Conservation (phyloP, 2,113 vertebrate genomes). For the Loxodonta africana region DNA sequence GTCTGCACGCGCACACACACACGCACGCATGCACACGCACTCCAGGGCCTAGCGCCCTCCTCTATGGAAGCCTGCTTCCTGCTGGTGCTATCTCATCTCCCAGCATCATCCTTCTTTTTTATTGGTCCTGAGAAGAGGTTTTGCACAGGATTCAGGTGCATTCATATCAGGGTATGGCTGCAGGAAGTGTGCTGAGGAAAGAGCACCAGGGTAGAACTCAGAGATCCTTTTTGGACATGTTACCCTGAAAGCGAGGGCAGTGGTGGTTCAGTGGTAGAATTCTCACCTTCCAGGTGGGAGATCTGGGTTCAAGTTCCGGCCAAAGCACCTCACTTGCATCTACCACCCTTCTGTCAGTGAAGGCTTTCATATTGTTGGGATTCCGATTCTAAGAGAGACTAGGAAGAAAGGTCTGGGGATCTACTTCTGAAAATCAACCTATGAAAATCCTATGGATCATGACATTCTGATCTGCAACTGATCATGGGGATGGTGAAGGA, state of each 20-base stretch:
- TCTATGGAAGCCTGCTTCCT: background rate
- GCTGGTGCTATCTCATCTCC: background rate
- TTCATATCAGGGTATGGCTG: fast-evolving
- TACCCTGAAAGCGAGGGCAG: background rate
- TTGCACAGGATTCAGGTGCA: background rate
- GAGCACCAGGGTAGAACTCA: background rate
- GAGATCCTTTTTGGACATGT: no score
- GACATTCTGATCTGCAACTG: background rate
- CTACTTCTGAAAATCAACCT: background rate
- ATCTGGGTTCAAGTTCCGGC: background rate
- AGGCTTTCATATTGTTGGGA: background rate
- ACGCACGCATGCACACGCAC: background rate
- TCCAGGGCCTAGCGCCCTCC: no score
- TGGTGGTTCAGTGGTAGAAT: background rate
- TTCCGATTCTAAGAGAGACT: background rate
- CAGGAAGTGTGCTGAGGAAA: background rate
- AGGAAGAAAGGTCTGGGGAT: background rate
- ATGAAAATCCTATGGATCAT: background rate
- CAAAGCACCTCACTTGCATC: background rate
- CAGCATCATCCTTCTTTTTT: fast-evolving
- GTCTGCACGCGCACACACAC: no score
- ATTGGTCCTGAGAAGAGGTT: background rate
- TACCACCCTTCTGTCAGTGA: background rate
- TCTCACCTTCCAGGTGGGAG: background rate
- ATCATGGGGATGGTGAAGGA: background rate